Evolutionary conservation across 2,797 vertebrate genomes (phyloP).

Genomic region (Poecile montanus): DNA sequence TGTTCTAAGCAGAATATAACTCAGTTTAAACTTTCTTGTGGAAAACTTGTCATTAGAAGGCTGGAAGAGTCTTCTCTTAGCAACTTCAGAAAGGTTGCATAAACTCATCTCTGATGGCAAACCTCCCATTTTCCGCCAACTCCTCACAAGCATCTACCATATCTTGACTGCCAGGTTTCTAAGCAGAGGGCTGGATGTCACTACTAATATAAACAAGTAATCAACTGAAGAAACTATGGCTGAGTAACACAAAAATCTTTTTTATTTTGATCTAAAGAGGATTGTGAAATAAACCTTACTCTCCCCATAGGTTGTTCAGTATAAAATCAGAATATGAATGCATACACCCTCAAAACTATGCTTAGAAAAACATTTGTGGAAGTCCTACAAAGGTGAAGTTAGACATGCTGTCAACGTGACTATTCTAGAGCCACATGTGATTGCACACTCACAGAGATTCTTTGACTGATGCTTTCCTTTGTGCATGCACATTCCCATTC

Average conservation of each 20-base stretch:
- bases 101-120: not conserved
- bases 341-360: not conserved
- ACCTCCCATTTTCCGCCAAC: not conserved
- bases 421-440: not conserved
- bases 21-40: not conserved
- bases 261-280: not conserved
- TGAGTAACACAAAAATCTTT: not conserved
- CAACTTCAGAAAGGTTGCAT: not conserved
- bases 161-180: not conserved
- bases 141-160: not conserved
- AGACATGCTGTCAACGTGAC: not conserved
- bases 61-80: not conserved
- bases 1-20: not conserved
- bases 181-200: not conserved
- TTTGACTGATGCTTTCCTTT: not conserved
- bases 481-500: not conserved
- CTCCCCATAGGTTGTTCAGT: not conserved
- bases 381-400: not conserved
- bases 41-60: not conserved
- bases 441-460: not conserved
- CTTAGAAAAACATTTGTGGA: not conserved
- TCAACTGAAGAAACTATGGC: not conserved
- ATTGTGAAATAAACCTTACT: not conserved
- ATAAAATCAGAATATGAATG: not conserved
- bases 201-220: not conserved